A percentile compares a stretch with the other conserved stretches of the same genome.
Conservation (phyloP, 2,113 vertebrate species). For the Calonectris borealis region DNA sequence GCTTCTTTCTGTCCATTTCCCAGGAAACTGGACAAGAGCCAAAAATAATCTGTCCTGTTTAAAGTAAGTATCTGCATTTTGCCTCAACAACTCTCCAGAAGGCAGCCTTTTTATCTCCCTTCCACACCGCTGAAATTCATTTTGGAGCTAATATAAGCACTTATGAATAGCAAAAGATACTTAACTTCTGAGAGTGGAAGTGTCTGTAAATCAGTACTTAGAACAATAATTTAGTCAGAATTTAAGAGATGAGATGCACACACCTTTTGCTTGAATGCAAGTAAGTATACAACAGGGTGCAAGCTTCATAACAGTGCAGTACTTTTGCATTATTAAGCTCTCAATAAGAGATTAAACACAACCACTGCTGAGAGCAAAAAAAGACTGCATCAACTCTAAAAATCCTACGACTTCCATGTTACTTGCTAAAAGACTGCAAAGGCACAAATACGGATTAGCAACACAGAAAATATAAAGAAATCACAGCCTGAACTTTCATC, state of each 20-base stretch:
- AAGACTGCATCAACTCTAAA: neutral
- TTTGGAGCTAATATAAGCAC: neutral
- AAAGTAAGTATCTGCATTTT: neutral
- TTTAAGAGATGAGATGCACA: neutral
- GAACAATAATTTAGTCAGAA: neutral
- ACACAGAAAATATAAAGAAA: neutral
- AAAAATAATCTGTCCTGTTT: neutral
- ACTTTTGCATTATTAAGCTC: neutral
- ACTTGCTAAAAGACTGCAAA: neutral
- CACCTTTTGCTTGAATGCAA: neutral
- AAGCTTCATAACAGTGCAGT: neutral
- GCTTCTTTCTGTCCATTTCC: slow-evolving; percentile 41
- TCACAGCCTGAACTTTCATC: neutral
- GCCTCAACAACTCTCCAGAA: neutral
- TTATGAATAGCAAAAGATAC: neutral
- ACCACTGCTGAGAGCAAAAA: neutral
- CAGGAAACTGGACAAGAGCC: slow-evolving; percentile 31
- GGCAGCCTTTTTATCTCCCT: neutral
- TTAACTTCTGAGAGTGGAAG: neutral
- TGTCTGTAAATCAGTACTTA: neutral
- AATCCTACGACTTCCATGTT: fast-evolving
- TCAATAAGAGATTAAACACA: neutral
- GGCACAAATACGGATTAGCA: neutral
- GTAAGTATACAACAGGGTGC: neutral
- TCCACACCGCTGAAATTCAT: neutral